Evolutionary conservation across 2,888 invertebrate genomes (phyloP), one percentile per base, ranked within the genome.

Genomic region (Cheilosia soror): DNA sequence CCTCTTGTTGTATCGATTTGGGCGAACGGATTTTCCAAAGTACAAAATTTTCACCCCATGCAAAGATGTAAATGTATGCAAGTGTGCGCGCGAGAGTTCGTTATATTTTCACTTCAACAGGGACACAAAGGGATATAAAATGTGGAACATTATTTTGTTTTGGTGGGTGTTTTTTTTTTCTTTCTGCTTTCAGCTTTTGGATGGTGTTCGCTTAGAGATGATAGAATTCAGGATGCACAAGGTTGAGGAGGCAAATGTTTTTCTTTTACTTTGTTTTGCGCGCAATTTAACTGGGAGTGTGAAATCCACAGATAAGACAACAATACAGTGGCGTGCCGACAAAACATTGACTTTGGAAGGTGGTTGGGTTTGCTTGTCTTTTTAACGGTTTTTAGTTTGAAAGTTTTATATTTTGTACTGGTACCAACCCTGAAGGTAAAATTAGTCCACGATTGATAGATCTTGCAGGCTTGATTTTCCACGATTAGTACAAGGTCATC

Each of bases 111-210:
- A 68, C 55, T 55, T 80, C 58, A 25, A 66, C 47, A 57, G 60
- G 40, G 49, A 53, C 55, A 71, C 71, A 81, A 76, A 81, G 76
- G 63, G 57, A 71, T 42, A 72, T 72, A 71, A 68, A 72, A 81
- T 76, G 76, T 76, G 63, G 69, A 84, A 84, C 75, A 66, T 71
- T 65, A 53, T 73, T 80, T 65, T 75, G 75, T 75, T 79, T 60
- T 75, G 80, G 53, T 66, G 40, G 25, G 20, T 47, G 42, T 37
- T 55, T 57, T 51, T 53, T 60, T 37, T 11, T 53, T 53, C 11
- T 11, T 7, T 40, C n/a, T 15, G 6, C 20, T 1, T n/a, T 44
- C 6, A 44, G 2, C n/a, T 31, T 57, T 47, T 53, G 31, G 63
- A 29, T 37, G 11, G 42, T 68, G 55, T 73, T 55, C 33, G 58